Evolutionary conservation across 2,888 invertebrate genomes (phyloP).

Genomic region (Campopleginae sp.): DNA sequence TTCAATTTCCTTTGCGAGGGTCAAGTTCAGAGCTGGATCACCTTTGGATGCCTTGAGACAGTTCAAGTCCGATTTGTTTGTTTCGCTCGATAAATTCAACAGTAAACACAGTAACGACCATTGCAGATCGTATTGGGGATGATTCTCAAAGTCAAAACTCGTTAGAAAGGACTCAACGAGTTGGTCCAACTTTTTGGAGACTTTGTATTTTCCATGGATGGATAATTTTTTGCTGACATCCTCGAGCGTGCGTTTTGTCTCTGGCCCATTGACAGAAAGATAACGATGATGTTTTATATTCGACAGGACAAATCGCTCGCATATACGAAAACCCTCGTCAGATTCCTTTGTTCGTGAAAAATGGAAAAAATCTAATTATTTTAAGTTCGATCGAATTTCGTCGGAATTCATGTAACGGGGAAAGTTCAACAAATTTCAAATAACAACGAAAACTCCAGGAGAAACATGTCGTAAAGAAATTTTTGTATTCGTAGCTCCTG

Average conservation of each 20-base stretch:
- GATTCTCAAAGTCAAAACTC: conserved; percentile 81
- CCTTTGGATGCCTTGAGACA: conserved; percentile 71
- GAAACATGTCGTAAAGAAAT: no score
- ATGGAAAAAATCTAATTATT: not conserved
- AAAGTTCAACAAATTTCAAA: not conserved
- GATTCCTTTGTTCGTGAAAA: conserved; percentile 76
- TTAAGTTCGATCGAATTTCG: not conserved
- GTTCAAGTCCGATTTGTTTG: conserved; percentile 75
- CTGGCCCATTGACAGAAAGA: conserved; percentile 84
- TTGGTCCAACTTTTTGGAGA: conserved; percentile 83
- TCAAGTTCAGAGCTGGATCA: conserved; percentile 72
- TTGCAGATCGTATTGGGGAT: conserved; percentile 84
- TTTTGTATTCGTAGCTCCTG: not conserved
- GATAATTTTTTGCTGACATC: conserved; percentile 84
- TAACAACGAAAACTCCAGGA: not conserved
- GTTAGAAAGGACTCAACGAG: conserved; percentile 80
- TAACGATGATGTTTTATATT: conserved; percentile 84
- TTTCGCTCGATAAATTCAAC: conserved; percentile 82
- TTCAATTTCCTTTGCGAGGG: conserved; percentile 73
- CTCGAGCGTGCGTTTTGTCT: conserved; percentile 83
- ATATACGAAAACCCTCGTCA: conserved; percentile 82
- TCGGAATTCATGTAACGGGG: not conserved
- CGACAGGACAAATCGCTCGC: conserved; percentile 83
- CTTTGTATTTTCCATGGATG: conserved; percentile 84
- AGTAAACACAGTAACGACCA: conserved; percentile 85